These are phyloP conservation scores for Formica exsecta DNA, from an alignment of 1,140 invertebrate genomes.

Conservation along the genomic window DNA sequence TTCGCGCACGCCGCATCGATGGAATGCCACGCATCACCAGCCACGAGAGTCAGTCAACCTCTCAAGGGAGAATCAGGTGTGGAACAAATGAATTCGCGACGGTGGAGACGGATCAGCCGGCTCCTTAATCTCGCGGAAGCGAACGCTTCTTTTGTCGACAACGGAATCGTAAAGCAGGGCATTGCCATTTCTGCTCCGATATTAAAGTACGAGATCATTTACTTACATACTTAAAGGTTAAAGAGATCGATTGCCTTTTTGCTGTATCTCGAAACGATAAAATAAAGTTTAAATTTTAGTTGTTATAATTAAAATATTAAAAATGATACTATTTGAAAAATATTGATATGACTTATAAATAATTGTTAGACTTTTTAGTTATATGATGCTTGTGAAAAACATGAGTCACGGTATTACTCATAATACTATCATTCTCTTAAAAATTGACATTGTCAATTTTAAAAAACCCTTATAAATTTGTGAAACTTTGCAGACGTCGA, in stretches of 20 bases:
- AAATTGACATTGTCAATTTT: too few relatives aligned
- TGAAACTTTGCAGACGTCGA: too few relatives aligned
- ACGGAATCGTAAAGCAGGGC: constrained; percentile 49
- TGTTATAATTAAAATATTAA: neutral
- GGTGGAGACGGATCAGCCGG: constrained; percentile 52
- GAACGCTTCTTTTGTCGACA: constrained; percentile 46
- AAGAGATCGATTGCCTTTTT: neutral
- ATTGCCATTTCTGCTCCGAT: constrained; percentile 21
- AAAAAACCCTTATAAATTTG: too few relatives aligned
- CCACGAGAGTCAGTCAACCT: constrained; percentile 62
- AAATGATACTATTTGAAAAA: neutral
- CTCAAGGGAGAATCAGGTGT: constrained; percentile 59
- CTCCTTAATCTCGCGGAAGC: constrained; percentile 62
- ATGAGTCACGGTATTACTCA: neutral
- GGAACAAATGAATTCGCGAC: constrained; percentile 64
- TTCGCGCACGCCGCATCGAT: constrained; percentile 62
- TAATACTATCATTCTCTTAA: neutral
- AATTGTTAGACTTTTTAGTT: neutral
- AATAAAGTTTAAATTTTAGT: neutral
- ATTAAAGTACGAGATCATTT: constrained; percentile 37
- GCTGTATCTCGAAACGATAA: neutral
- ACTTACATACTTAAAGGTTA: neutral
- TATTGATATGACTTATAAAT: neutral
- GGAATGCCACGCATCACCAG: constrained; percentile 76
- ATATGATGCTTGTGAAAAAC: neutral